phyloP scores from a whole-genome alignment of 35 echinoderm and acorn worm genomes.

The Nesometra sesokonis region DNA sequence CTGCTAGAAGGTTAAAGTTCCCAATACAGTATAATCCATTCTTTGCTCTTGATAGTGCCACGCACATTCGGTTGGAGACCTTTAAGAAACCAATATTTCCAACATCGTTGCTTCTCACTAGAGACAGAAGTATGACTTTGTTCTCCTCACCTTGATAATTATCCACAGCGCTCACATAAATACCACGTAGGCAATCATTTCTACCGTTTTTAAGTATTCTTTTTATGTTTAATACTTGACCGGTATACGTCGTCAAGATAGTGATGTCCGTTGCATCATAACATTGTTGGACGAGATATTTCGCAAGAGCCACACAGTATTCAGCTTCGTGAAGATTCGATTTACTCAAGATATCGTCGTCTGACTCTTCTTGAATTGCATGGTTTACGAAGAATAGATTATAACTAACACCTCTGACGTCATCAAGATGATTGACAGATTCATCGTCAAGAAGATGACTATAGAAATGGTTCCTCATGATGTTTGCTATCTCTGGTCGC shows the following conservation, averaged over 20 bases:
- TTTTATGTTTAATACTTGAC: conserved; percentile 36
- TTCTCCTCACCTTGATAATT: conserved; percentile 87
- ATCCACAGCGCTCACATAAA: conserved; percentile 49
- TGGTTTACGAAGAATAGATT: conserved; percentile 85
- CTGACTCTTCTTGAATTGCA: conserved; percentile 18
- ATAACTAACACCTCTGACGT: conserved; percentile 33
- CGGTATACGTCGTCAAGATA: conserved; percentile 72
- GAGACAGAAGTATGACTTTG: conserved; percentile 71
- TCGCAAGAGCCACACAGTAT: conserved; percentile 30
- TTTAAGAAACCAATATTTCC: conserved; percentile 61
- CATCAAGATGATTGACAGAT: conserved; percentile 19
- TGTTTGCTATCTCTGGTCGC: conserved; percentile 7
- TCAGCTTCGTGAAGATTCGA: conserved; percentile 68
- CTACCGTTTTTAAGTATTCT: neutral
- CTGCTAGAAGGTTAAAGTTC: conserved; percentile 48
- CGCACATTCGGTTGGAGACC: conserved; percentile 60
- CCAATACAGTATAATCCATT: conserved; percentile 84
- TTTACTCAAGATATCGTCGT: conserved; percentile 41
- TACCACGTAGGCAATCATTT: conserved; percentile 18
- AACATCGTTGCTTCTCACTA: conserved; percentile 67
- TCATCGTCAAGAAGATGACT: conserved; percentile 47
- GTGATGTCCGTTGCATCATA: conserved; percentile 47
- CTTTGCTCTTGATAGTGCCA: conserved; percentile 70
- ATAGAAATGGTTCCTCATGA: conserved; percentile 69
- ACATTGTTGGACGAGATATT: conserved; percentile 56